Base-by-base conservation (phyloP, 2,797 vertebrate genomes). In the Apogon hyalosoma region DNA sequence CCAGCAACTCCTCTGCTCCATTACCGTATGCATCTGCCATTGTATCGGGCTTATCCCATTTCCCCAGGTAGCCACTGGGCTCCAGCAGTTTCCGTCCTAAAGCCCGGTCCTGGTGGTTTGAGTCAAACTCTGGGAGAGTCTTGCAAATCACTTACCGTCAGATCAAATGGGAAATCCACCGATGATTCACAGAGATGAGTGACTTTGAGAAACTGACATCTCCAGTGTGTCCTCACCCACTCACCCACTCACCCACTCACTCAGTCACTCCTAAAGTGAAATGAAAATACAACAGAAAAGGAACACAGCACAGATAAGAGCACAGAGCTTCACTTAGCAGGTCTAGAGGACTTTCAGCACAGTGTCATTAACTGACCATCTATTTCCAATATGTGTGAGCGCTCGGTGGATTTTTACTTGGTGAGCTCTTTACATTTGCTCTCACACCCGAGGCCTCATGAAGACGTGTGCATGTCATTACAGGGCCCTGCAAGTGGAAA, bases 181-280 rank as follows among this genome's bases (percentile, higher is more conserved):
- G 46, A 82, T 92, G 90, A 92, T 79, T 94, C 88, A 92, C 77
- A 76, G 56, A 75, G 68, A 86, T 75, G 77, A 87, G 60, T 78
- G 69, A 82, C 80, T 87, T 39, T 70, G 63, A 87, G 76, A 86
- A 87, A 79, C 60, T 50, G 69, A 82, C 77, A 75, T 60, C 74
- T 56, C 66, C 16, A 24, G 21, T 54, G 66, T 53, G 49, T 49
- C 53, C 38, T 83, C 66, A 31, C 77, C 55, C 73, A 50, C 79
- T 63, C 75, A 28, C 40, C 57, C 46, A 15, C 21, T 24, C 21
- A 24, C 21, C 4, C 21, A 24, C 21, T 24, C 21, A 24, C 21
- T 24, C 21, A 24, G 2, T 24, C 36, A 13, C 63, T 42, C 33
- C 66, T 46, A 11, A 60, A 43, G 57, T 69, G 38, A 77, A 77